A percentile compares a stretch with the other conserved stretches of the same genome.
Conservation (phyloP, 1,140 invertebrate species). For the Diachasmimorpha longicaudata region DNA sequence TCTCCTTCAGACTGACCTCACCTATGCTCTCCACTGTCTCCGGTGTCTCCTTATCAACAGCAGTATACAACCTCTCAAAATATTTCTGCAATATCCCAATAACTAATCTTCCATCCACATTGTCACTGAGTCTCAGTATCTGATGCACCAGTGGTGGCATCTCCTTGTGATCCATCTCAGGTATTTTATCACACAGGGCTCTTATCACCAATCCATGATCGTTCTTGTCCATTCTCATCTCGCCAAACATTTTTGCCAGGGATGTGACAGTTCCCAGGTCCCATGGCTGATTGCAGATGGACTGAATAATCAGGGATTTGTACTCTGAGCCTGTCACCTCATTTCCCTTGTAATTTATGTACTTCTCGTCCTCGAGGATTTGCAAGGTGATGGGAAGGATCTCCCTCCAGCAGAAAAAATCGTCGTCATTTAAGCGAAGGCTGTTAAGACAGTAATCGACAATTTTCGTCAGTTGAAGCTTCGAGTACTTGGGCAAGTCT, state of each 20-base stretch:
- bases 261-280: constrained; percentile 50
- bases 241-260: constrained; percentile 61
- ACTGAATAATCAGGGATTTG: constrained; percentile 57
- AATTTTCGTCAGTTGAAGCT: constrained; percentile 42
- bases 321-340: constrained; percentile 58
- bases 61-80: constrained; percentile 50
- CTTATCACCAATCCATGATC: constrained; percentile 54
- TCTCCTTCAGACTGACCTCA: constrained; percentile 45
- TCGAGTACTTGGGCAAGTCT: constrained; percentile 46
- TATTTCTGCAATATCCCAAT: constrained; percentile 55
- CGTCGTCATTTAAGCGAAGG: constrained; percentile 47
- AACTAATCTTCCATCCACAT: constrained; percentile 47
- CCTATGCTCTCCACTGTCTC: constrained; percentile 42
- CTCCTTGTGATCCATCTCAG: constrained; percentile 48
- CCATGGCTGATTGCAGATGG: constrained; percentile 55
- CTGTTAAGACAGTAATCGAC: constrained; percentile 50
- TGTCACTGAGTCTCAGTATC: constrained; percentile 52
- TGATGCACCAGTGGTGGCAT: constrained; percentile 64
- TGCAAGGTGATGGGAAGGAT: constrained; percentile 57
- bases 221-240: constrained; percentile 52
- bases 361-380: constrained; percentile 57
- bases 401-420: constrained; percentile 60
- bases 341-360: constrained; percentile 48
- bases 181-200: constrained; percentile 51
- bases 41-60: constrained; percentile 24